Percentiles rank a stretch among this genome's conserved stretches.
phyloP scores from a whole-genome alignment of 2,888 invertebrate species.

The Nipponacmea schrenckii region DNA sequence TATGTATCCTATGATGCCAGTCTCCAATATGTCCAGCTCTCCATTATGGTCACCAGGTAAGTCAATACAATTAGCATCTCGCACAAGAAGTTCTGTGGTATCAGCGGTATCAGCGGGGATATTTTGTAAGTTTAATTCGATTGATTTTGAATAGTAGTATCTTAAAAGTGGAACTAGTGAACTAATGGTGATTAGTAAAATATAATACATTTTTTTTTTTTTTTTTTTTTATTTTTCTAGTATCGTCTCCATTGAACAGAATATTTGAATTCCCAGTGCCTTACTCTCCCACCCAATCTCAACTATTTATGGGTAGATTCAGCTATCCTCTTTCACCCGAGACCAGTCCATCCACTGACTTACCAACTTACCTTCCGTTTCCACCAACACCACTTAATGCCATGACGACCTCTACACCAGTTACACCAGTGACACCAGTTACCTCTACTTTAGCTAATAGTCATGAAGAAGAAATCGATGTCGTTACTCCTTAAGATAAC shows the following conservation, averaged over 20 bases:
- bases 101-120: too few relatives aligned
- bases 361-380: background rate
- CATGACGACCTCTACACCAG: background rate
- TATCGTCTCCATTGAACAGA: background rate
- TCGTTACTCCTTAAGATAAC: background rate
- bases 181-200: too few relatives aligned
- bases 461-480: background rate
- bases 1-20: background rate
- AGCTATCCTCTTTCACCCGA: background rate
- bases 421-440: background rate
- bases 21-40: background rate
- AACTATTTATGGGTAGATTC: background rate
- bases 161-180: too few relatives aligned
- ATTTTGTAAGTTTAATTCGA: too few relatives aligned
- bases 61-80: too few relatives aligned
- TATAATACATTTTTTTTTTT: too few relatives aligned
- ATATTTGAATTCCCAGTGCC: background rate
- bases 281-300: background rate
- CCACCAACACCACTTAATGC: background rate
- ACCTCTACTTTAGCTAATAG: background rate
- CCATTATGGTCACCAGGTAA: constrained; percentile 1
- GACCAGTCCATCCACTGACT: background rate
- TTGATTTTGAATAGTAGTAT: too few relatives aligned
- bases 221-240: too few relatives aligned
- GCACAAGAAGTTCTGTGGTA: too few relatives aligned